Percentiles rank a stretch among this genome's conserved stretches.
Evolutionary conservation across 2,113 vertebrate species (phyloP).

Genomic region (Okapia johnstoni): DNA sequence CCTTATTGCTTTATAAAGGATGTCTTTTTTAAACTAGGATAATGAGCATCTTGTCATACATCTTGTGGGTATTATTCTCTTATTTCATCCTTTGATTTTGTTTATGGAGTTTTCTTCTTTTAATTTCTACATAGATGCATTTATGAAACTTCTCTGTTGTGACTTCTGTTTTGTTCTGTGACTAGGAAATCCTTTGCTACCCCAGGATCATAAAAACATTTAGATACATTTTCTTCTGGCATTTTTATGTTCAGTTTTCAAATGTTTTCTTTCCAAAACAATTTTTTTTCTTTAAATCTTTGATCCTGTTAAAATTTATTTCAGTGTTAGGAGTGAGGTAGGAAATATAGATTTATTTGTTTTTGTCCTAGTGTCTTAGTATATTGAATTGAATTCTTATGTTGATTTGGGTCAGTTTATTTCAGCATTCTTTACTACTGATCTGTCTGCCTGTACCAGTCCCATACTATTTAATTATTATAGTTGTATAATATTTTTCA

Average conservation of each 20-base stretch:
- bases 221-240: not conserved
- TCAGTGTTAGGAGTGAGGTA: conserved; percentile 36
- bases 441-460: not conserved
- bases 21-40: not conserved
- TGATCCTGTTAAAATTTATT: conserved; percentile 39
- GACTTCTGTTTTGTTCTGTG: conserved; percentile 1
- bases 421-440: conserved; percentile 22
- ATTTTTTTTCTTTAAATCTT: not conserved
- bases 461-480: conserved; percentile 1
- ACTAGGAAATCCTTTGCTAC: not conserved
- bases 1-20: not conserved
- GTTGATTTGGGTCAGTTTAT: conserved; percentile 37
- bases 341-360: conserved; percentile 42
- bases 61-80: not conserved
- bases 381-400: conserved; percentile 37
- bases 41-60: not conserved
- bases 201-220: conserved; percentile 11
- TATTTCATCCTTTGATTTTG: not conserved
- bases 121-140: not conserved
- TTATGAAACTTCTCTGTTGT: conserved; percentile 6
- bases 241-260: conserved; percentile 38
- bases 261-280: conserved; percentile 18
- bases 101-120: not conserved
- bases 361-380: conserved; percentile 37
- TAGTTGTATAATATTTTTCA: not conserved